Evolutionary conservation across 2,888 invertebrate species (phyloP), one percentile per base, ranked within the genome.

Genomic region (Rambutsinella grinnellia): DNA sequence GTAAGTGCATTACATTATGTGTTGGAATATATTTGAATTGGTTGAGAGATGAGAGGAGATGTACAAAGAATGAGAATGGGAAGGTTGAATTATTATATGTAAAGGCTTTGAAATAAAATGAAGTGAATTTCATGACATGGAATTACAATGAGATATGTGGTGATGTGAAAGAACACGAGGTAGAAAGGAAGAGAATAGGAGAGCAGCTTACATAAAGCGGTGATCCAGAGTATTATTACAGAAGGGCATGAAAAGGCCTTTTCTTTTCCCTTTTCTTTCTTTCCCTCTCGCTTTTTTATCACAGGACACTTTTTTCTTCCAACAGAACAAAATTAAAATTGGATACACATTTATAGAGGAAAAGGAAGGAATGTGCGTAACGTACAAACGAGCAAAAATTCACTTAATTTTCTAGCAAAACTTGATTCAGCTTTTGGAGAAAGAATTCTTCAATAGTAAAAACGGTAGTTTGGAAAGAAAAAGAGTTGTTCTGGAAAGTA

Each of bases 101-200:
- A 49, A 67, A 60, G 68, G 28, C 60, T 68, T 69, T 69, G 61
- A 69, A 69, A 69, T 60, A 58, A 54, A 69, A 69, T 69, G 61
- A 69, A 69, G 61, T 69, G 69, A 69, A 69, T 69, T 69, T 69
- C 60, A 53, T 69, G 61, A 44, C 61, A 24, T 69, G 61, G 61
- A 69, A 69, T 69, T 69, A 69, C 68, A 68, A 69, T 69, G 69
- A 69, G 69, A 5, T 36, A 61, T 69, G 68, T 61, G 61, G 46
- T 27, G 36, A 58, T 61, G 61, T 69, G 61, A 67, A 66, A 66
- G 47, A 67, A 57, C 13, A 57, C 19, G 21, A 63, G 21, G 21
- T 21, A 13, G 53, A 66, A 23, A 49, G 49, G n/a, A 17, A 15
- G 24, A 1, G 15, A 23, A 36, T 15, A 24, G 51, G 51, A 49